These are phyloP conservation scores for Hypercompe scribonia DNA, from an alignment of 2,888 invertebrate species.

Conservation along the genomic window DNA sequence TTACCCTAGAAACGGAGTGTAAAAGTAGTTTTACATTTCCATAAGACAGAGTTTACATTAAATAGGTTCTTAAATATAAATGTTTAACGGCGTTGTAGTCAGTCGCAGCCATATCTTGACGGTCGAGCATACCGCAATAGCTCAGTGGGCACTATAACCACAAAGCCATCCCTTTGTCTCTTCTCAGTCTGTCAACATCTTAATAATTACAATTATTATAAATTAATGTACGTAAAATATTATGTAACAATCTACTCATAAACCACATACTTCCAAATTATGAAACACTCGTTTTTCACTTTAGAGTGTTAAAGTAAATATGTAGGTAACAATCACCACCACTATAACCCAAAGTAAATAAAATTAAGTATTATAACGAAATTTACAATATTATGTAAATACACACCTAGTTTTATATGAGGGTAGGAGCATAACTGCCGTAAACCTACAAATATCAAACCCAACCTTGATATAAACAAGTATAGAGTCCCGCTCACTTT, in stretches of 20 bases:
- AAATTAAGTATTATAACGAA: slow-evolving; percentile 42
- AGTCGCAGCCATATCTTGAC: slow-evolving; percentile 29
- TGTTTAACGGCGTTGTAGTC: slow-evolving; percentile 19
- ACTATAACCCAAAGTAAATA: slow-evolving; percentile 37
- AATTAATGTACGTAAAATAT: slow-evolving; percentile 29
- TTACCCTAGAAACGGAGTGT: slow-evolving; percentile 20
- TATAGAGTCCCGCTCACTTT: slow-evolving; percentile 49
- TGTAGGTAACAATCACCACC: slow-evolving; percentile 22
- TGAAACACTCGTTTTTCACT: slow-evolving; percentile 6
- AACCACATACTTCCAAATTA: background rate
- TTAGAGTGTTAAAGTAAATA: slow-evolving; percentile 33
- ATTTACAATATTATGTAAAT: slow-evolving; percentile 52
- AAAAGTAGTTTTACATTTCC: slow-evolving; percentile 37
- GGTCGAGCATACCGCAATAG: slow-evolving; percentile 17
- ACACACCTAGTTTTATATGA: slow-evolving; percentile 45
- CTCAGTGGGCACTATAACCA: slow-evolving; percentile 23
- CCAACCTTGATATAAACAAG: slow-evolving; percentile 50
- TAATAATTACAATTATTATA: background rate
- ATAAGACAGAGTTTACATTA: slow-evolving; percentile 45
- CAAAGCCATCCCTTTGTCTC: slow-evolving; percentile 37
- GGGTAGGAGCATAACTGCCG: slow-evolving; percentile 41
- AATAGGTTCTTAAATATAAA: slow-evolving; percentile 29
- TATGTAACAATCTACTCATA: background rate
- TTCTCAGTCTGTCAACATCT: slow-evolving; percentile 24
- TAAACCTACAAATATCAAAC: slow-evolving; percentile 50